These are phyloP conservation scores for Ernsta delagoae DNA, from an alignment of 2,888 invertebrate species.

Conservation along the genomic window DNA sequence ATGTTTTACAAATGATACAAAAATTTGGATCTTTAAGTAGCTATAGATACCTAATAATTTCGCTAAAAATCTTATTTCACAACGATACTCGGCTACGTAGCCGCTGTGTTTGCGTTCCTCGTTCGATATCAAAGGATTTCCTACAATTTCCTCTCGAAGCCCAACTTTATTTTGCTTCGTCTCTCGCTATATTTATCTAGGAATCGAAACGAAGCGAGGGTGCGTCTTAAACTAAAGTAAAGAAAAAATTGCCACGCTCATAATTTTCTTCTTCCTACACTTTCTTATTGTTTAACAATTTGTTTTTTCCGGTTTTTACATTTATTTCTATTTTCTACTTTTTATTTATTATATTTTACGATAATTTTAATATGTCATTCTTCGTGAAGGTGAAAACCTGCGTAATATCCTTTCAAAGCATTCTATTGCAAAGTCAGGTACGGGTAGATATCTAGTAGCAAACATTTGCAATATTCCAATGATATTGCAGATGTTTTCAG, in stretches of 20 bases:
- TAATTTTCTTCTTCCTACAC: background rate
- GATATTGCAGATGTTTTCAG: background rate
- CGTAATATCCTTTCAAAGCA: background rate
- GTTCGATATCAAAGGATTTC: slow-evolving; percentile 25
- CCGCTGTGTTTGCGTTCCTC: slow-evolving; percentile 10
- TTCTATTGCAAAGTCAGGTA: background rate
- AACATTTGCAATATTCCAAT: background rate
- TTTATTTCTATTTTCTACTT: too few species aligned
- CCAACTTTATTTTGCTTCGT: slow-evolving; percentile 32
- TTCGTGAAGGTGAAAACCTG: too few species aligned
- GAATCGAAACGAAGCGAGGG: slow-evolving; percentile 5
- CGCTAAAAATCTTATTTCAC: slow-evolving; percentile 5
- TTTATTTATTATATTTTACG: too few species aligned
- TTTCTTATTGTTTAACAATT: background rate
- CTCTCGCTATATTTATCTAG: slow-evolving; percentile 24
- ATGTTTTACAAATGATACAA: too few species aligned
- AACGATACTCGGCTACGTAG: slow-evolving; percentile 13
- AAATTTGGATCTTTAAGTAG: too few species aligned
- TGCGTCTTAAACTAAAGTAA: background rate
- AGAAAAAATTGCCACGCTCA: background rate
- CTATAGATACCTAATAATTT: background rate
- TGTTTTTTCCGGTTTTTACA: too few species aligned
- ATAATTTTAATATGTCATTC: too few species aligned
- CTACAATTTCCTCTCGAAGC: slow-evolving; percentile 24
- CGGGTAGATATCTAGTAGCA: background rate